phyloP scores from a whole-genome alignment of 1,140 invertebrate species.

The Conopomorpha cramerella region DNA sequence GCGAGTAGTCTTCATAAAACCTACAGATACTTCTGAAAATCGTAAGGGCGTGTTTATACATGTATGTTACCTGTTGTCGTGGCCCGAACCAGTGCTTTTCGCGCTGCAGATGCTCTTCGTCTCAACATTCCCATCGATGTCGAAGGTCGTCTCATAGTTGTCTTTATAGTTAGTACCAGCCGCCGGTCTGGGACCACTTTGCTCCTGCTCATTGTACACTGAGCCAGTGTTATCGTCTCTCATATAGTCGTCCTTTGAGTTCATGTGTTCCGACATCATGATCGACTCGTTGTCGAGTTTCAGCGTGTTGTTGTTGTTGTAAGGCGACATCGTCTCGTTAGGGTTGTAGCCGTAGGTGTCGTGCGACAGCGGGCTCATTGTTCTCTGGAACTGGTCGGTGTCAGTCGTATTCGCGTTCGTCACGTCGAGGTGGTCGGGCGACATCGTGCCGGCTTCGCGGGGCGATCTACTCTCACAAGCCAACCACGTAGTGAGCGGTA shows the following conservation, averaged over 20 bases:
- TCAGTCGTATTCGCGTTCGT: conserved; percentile 36
- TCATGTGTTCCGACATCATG: conserved; percentile 43
- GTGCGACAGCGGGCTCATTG: conserved; percentile 41
- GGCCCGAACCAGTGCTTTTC: conserved; percentile 68
- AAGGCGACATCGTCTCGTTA: conserved; percentile 22
- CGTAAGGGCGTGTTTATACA: no score
- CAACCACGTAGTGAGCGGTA: conserved; percentile 43
- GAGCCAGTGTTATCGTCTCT: conserved; percentile 35
- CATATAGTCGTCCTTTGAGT: conserved; percentile 43
- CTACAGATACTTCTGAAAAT: no score
- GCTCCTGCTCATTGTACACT: conserved; percentile 35
- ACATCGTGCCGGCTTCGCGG: conserved; percentile 44
- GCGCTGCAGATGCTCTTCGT: conserved; percentile 68
- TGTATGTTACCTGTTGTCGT: conserved; percentile 70
- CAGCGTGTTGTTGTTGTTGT: conserved; percentile 52
- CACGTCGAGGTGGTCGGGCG: conserved; percentile 28
- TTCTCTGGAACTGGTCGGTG: conserved; percentile 29
- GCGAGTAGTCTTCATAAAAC: no score
- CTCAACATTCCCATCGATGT: conserved; percentile 83
- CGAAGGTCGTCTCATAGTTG: conserved; percentile 83
- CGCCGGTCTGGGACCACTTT: conserved; percentile 14
- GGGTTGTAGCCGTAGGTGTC: conserved; percentile 36
- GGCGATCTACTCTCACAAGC: conserved; percentile 55
- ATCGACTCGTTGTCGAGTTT: conserved; percentile 53
- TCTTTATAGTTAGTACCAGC: conserved; percentile 54